A percentile compares a stretch with the other conserved stretches of the same genome.
phyloP scores from a whole-genome alignment of 2,797 vertebrate species.

The Myiotriccus ornatus region DNA sequence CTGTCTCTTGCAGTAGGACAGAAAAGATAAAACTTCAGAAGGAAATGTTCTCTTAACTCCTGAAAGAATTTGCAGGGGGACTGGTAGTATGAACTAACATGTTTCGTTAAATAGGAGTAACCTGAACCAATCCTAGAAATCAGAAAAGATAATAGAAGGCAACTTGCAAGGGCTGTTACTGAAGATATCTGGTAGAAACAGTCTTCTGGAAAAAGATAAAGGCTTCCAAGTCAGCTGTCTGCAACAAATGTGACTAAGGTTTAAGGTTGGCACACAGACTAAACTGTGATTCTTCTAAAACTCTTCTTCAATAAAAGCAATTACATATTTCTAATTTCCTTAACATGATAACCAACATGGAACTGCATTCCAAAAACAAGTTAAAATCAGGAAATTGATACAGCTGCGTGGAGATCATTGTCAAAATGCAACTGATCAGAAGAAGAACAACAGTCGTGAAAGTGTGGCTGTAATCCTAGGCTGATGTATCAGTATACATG shows the following conservation, averaged over 20 bases:
- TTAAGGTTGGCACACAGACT: neutral
- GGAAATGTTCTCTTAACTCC: neutral
- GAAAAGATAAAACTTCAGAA: neutral
- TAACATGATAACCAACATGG: neutral
- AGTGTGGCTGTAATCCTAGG: neutral
- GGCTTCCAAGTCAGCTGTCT: neutral
- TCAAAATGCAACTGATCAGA: neutral
- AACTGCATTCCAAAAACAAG: neutral
- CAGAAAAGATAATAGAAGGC: neutral
- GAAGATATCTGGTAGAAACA: neutral
- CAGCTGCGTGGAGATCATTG: neutral
- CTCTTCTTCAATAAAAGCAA: neutral
- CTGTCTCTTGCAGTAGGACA: neutral
- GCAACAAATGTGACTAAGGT: neutral
- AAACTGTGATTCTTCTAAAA: neutral
- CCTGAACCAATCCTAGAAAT: neutral
- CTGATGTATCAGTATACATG: neutral
- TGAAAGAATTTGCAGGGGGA: neutral
- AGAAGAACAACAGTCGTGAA: neutral
- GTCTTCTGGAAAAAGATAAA: neutral
- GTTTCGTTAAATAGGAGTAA: neutral
- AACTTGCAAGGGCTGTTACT: neutral
- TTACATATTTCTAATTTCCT: neutral
- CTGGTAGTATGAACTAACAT: neutral
- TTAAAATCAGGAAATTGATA: neutral